Evolutionary conservation across 2,797 vertebrate species (phyloP), one percentile per base, ranked within the genome.

Genomic region (Phrynocephalus vlangalii): DNA sequence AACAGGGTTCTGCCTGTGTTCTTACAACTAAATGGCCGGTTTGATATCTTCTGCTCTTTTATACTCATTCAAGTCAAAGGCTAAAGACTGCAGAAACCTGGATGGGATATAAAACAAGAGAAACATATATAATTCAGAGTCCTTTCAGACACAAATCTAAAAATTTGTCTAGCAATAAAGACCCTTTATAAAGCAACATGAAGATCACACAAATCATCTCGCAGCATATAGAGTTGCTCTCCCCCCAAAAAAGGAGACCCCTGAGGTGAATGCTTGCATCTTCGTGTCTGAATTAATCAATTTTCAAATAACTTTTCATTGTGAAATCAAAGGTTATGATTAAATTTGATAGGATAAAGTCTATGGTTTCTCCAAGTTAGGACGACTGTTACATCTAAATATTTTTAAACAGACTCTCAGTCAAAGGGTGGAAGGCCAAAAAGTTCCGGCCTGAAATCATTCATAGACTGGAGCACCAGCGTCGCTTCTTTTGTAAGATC

Each of bases 371-470:
- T 0, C n/a, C 10, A 83, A 66, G 63, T 15, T 86, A 86, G 63
- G 71, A 66, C 5, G 28, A 52, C 38, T 44, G 38, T 10, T 70
- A 48, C 66, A 68, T 81, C 78, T 63, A 63, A 84, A 50, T 28
- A 6, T 16, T 82, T 2, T 3, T 70, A 77, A n/a, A 44, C 30
- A 68, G 15, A 56, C 16, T 9, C 48, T 97, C 95, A 98, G 83
- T 96, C 92, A 66, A 96, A 98, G 0, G 96, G 95, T 1, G 98
- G 98, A 72, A 99, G 96, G 72, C 97, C 97, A 2, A 99, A 99
- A 10, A 98, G 94, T 89, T 98, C 94, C 0, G 98, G 98, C 86
- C 92, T 92, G 89, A 99, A 98, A 63, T 98, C 97, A 89, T 97
- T 96, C 97, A 99, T 95, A 81, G 97, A 98, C 60, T 90, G 83